Conservation (phyloP, 92 coral and sea anemone species). For the Parazoanthus swiftii region DNA sequence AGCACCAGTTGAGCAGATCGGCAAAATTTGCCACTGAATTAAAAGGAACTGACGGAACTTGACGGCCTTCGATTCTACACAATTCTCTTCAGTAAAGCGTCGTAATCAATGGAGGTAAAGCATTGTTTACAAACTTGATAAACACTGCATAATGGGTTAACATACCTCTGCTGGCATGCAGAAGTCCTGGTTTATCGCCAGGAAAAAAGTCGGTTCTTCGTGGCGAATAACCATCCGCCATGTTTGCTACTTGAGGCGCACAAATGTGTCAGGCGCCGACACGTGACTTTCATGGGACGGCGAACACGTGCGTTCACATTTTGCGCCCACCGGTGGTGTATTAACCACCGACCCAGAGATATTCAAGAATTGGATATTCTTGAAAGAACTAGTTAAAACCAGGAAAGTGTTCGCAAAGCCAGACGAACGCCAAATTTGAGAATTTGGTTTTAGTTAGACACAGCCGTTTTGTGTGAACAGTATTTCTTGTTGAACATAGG, state of each 20-base stretch:
- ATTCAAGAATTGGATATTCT: too few relatives aligned
- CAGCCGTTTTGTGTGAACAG: too few relatives aligned
- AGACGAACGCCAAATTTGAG: too few relatives aligned
- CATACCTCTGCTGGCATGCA: constrained; percentile 63
- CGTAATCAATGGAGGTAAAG: background rate
- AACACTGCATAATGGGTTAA: background rate
- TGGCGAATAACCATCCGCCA: constrained; percentile 21
- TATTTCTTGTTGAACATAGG: too few relatives aligned
- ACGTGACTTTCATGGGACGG: constrained; percentile 26
- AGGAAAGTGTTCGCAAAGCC: too few relatives aligned
- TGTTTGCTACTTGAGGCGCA: background rate
- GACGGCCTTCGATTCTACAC: too few relatives aligned
- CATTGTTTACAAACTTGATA: background rate
- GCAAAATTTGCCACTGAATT: too few relatives aligned
- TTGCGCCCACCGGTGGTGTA: background rate
- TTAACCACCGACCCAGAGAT: too few relatives aligned
- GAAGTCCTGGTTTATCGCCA: constrained; percentile 52
- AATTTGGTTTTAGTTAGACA: too few relatives aligned
- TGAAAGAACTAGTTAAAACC: too few relatives aligned
- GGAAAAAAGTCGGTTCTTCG: constrained; percentile 37
- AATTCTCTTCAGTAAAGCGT: background rate
- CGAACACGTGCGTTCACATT: background rate
- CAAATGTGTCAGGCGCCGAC: constrained; percentile 5
- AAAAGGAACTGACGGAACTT: too few relatives aligned
- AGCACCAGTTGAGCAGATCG: too few relatives aligned